These are phyloP conservation scores for Noctua fimbriata DNA, from an alignment of 2,888 invertebrate species.

Conservation along the genomic window DNA sequence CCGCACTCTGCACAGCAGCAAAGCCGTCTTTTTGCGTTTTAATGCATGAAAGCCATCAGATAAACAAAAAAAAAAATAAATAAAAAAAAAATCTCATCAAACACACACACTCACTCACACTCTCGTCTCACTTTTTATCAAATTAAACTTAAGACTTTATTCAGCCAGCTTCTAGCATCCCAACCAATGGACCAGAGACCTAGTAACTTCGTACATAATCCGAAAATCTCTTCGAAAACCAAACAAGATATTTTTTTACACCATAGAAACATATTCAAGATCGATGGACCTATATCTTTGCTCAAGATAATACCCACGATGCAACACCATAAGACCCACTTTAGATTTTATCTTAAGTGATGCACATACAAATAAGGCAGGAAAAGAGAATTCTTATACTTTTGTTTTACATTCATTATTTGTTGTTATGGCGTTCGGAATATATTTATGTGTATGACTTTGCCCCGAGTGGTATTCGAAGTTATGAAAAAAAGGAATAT, in stretches of 20 bases:
- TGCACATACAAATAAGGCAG: slow-evolving; percentile 25
- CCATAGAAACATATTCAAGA: background rate
- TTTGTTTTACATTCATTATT: slow-evolving; percentile 35
- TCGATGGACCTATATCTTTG: background rate
- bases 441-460: slow-evolving; percentile 18
- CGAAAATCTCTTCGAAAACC: background rate
- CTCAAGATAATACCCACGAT: slow-evolving; percentile 13
- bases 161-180: background rate
- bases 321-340: slow-evolving; percentile 35
- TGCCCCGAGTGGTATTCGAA: slow-evolving; percentile 16
- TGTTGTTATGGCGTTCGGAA: slow-evolving; percentile 4
- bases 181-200: background rate
- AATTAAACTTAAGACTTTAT: background rate
- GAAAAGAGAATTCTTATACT: slow-evolving; percentile 42
- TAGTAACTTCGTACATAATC: background rate
- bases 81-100: no score
- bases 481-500: slow-evolving; percentile 7
- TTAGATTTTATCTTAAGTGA: slow-evolving; percentile 45
- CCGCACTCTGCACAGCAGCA: no score
- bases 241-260: background rate
- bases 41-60: no score
- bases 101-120: no score
- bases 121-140: no score
- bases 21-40: no score
- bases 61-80: no score